Base-by-base conservation (phyloP, 2,797 vertebrate species). In the Melopsittacus undulatus region DNA sequence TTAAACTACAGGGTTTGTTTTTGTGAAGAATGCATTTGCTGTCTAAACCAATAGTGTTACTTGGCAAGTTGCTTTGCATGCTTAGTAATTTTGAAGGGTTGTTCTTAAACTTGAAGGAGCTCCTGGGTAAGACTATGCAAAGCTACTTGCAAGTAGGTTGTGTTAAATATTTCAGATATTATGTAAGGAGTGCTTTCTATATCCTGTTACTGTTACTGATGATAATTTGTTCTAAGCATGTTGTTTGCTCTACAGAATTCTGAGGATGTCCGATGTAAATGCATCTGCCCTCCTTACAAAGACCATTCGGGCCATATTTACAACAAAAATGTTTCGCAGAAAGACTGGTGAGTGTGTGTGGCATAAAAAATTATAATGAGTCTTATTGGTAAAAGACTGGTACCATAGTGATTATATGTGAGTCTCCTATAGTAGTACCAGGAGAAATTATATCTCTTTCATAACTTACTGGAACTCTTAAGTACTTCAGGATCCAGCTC, bases 221-320 rank as follows among this genome's bases (percentile, higher is more conserved):
- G 36, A 24, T 21, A 10, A 45, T 34, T 85, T 94, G 48, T 80
- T 74, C 64, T 94, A 81, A 94, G 32, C 72, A 18, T 91, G 51
- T 57, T 83, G n/a, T 96, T 97, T 97, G 26, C 72, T 89, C 97
- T 92, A 13, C 97, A 99, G 99, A 99, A 99, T 94, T 99, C 98
- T 8, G 98, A 99, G 87, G 99, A 99, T 96, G 98, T 99, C 68
- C 98, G 99, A 49, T 99, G 99, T 97, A 99, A 99, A 96, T 99
- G 99, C 96, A 99, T 99, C 97, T 99, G 99, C 91, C 99, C 99
- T 13, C 99, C 99, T 4, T 99, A 99, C 98, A 99, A 98, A 98
- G 99, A 99, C 0, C 96, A 98, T 27, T 96, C 98, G 4, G 99
- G 99, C 13, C 97, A 98, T 48, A 99, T 99, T 97, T 99, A 99